Percentiles rank a stretch among this genome's conserved stretches.
Conservation (phyloP, 2,113 vertebrate genomes). For the Mesoclemmys tuberculata region DNA sequence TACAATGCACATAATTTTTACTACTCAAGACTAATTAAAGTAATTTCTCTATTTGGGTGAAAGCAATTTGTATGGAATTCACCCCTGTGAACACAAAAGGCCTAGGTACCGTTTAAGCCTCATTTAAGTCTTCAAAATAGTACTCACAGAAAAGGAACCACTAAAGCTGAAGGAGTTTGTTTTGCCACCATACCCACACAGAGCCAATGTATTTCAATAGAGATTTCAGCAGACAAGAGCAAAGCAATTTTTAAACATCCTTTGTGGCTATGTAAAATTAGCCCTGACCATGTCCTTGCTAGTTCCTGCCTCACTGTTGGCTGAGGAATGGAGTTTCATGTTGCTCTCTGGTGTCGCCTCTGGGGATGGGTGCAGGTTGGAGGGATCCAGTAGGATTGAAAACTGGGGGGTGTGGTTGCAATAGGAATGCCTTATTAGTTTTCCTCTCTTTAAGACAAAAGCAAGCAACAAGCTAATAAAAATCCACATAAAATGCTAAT, state of each 20-base stretch:
- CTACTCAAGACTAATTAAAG: neutral
- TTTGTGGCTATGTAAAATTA: neutral
- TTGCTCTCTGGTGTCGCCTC: neutral
- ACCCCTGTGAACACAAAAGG: neutral
- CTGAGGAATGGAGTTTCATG: neutral
- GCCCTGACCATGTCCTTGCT: neutral
- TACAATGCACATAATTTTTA: neutral
- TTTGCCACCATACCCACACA: neutral
- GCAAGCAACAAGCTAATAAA: neutral
- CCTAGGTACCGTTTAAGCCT: neutral
- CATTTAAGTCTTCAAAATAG: neutral
- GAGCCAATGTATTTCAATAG: neutral
- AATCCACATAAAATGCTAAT: neutral
- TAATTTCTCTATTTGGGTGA: neutral
- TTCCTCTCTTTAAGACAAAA: neutral
- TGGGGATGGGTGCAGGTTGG: neutral
- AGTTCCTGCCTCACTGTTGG: neutral
- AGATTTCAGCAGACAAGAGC: neutral
- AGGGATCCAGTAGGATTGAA: neutral
- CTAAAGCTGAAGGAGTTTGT: neutral
- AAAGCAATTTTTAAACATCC: neutral
- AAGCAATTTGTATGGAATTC: neutral
- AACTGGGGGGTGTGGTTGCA: neutral
- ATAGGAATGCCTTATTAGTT: neutral
- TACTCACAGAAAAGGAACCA: neutral